Evolutionary conservation across 2,888 invertebrate genomes (phyloP).

Genomic region (Biston betularia): DNA sequence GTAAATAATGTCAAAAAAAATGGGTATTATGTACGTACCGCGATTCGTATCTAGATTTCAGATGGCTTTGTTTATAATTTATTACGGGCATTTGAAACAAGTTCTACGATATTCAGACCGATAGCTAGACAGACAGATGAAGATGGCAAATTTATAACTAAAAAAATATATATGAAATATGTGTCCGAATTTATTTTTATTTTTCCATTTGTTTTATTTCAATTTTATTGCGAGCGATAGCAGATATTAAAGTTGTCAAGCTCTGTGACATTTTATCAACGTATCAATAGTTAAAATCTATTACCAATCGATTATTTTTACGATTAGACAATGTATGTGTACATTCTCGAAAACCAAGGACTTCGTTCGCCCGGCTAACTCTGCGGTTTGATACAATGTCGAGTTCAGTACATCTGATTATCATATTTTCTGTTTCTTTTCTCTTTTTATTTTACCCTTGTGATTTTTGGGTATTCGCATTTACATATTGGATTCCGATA

Average conservation of each 20-base stretch:
- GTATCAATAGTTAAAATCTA: no score
- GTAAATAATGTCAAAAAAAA: no score
- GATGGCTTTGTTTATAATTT: no score
- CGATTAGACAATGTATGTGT: no score
- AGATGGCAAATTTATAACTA: no score
- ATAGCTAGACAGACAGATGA: neutral
- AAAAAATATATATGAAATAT: neutral
- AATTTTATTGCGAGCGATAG: neutral
- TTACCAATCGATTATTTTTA: no score
- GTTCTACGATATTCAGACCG: no score
- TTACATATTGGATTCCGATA: constrained; percentile 83
- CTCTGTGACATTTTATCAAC: no score
- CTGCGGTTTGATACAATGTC: constrained; percentile 60
- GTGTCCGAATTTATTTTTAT: no score
- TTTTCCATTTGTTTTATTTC: constrained; percentile 1
- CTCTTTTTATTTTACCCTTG: constrained; percentile 77
- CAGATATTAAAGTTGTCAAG: neutral
- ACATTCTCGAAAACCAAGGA: constrained; percentile 14
- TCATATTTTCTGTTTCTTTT: constrained; percentile 76
- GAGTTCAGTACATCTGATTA: constrained; percentile 76
- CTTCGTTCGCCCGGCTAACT: constrained; percentile 43
- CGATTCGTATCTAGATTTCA: no score
- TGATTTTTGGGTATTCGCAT: constrained; percentile 72
- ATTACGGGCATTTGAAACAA: no score
- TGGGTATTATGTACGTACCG: no score